Evolutionary conservation across 1,140 invertebrate genomes (phyloP), one percentile per base, ranked within the genome.

Genomic region (Drosophila watanabei): DNA sequence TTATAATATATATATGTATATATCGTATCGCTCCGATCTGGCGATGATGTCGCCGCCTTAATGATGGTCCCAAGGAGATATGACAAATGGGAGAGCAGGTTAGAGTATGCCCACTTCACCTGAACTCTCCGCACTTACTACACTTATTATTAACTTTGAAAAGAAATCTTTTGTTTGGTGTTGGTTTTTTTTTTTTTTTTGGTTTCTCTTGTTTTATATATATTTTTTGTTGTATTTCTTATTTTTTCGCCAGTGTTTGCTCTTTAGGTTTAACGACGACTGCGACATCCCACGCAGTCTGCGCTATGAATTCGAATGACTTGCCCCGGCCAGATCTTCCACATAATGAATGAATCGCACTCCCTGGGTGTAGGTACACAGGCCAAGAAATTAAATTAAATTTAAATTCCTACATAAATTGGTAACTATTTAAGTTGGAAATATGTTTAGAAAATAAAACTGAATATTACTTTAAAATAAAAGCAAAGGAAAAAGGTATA

Each of bases 271-370:
- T 75, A 33, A 52, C 49, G 49, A 52, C 51, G 32, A 52, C 54
- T 35, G 37, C 54, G 65, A 66, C 85, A 70, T 51, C 85, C 85
- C 85, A 88, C 85, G 85, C 85, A 88, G 85, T 85, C 81, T 88
- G 81, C 69, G 52, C 85, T 88, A 84, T 89, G 86, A 89, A 86
- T 90, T 80, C 82, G 75, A 86, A 75, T 81, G 86, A 86, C 75
- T 82, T 68, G 52, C 70, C 82, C 82, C 78, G 82, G 63, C 81
- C 77, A 72, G 78, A 63, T 71, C 80, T 77, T 65, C 70, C 69
- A 79, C 84, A 88, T 88, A 88, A 88, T 88, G 85, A 88, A 88
- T 89, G 85, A 84, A 87, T 88, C 82, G 84, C 71, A 80, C 30
- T 52, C 51, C 61, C 80, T 80, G 59, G 20, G 13, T 18, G 13